Base-by-base conservation (phyloP, 2,888 invertebrate species). In the Mesorhabditis spiculigera region DNA sequence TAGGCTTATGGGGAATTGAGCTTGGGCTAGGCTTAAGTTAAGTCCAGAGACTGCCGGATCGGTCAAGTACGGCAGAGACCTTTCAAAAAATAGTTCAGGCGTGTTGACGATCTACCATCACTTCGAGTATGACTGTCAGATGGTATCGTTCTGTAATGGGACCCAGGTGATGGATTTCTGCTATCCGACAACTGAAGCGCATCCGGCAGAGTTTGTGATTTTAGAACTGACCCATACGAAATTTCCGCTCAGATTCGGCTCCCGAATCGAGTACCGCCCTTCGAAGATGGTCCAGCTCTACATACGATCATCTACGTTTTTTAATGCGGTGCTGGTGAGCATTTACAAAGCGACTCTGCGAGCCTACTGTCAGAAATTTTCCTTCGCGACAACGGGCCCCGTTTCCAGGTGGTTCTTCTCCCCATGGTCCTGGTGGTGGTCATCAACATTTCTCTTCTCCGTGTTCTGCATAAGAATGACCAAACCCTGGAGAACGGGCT, bases 61-160 rank as follows among this genome's bases (percentile, higher is more conserved):
- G n/a, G n/a, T n/a, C n/a, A n/a, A n/a, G n/a, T n/a, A n/a, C n/a
- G n/a, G n/a, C n/a, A n/a, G n/a, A n/a, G n/a, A n/a, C 42, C 13
- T 66, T 66, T 66, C 16, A 6, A n/a, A 67, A 67, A 13, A 42
- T 43, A 13, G 4, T 73, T 62, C 50, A 76, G 77, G 77, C 16
- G 68, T 78, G 1, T 68, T 81, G 43, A 82, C 82, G 4, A 70
- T 81, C 42, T 85, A 85, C 66, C 85, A 85, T 63, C 81, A 82
- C 66, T 82, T 85, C 71, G 85, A 85, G 67, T 83, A 80, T 73
- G 85, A 85, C 68, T 85, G 85, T 68, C 76, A 78, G 8, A 74
- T 85, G 43, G 74, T 77, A 4, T 71, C 75, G 42, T 82, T 83
- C 70, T 85, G 85, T 71, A 85, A 85, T 58, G 75, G 76, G 5